Conservation (phyloP, 2,888 invertebrate genomes). For the Pasiphila rectangulata region DNA sequence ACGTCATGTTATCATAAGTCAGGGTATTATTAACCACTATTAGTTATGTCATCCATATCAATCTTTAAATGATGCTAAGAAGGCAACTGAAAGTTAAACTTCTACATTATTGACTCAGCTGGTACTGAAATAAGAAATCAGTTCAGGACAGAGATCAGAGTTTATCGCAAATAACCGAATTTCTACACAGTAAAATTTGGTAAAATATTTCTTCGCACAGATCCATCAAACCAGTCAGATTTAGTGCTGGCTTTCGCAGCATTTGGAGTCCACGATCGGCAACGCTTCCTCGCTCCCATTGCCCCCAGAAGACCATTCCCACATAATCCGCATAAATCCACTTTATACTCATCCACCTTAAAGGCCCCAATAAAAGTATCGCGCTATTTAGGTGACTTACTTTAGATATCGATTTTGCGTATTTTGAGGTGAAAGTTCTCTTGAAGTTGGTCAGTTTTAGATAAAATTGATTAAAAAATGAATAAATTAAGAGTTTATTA, state of each 20-base stretch:
- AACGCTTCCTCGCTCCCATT: constrained; percentile 36
- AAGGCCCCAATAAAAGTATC: constrained; percentile 75
- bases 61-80: no score
- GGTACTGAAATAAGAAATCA: no score
- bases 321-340: constrained; percentile 77
- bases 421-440: constrained; percentile 15
- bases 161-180: no score
- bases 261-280: not conserved
- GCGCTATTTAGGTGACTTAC: constrained; percentile 48
- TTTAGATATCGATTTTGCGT: constrained; percentile 15
- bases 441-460: constrained; percentile 6
- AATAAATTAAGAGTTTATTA: no score
- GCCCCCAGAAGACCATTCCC: constrained; percentile 55
- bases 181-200: no score
- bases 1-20: no score
- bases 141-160: no score
- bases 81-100: no score
- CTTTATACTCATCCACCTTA: constrained; percentile 80
- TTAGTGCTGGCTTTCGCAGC: not conserved
- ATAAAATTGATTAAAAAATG: not conserved
- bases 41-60: no score
- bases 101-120: no score
- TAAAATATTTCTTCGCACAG: no score
- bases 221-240: constrained; percentile 1
- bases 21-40: no score